phyloP scores from a whole-genome alignment of 1,140 invertebrate species.

The Neotoxoptera formosana region DNA sequence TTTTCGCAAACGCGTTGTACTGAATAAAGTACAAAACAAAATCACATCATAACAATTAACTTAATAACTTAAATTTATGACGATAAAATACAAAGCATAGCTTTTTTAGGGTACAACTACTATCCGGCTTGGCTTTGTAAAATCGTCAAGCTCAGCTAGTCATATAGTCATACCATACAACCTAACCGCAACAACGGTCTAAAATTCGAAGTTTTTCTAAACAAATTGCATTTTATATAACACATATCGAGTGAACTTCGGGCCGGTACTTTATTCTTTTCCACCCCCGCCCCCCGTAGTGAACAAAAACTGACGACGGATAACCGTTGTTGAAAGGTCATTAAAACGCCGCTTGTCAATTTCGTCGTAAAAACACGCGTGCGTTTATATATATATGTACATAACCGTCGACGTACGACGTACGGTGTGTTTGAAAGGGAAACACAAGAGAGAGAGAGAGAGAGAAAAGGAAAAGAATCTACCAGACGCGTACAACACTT shows the following conservation, averaged over 20 bases:
- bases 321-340: constrained; percentile 34
- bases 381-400: neutral
- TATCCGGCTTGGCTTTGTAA: neutral
- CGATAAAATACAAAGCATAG: neutral
- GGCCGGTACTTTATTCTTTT: neutral
- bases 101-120: neutral
- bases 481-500: constrained; percentile 31
- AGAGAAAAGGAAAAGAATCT: neutral
- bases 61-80: neutral
- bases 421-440: constrained; percentile 3
- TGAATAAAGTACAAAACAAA: too few species aligned
- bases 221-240: neutral
- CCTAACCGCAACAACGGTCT: neutral
- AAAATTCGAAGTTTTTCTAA: neutral
- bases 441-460: neutral
- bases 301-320: neutral
- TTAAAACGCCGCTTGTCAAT: constrained; percentile 29
- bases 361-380: constrained; percentile 5
- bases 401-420: neutral
- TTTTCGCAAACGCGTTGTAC: neutral
- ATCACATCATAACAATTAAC: neutral
- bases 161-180: too few species aligned
- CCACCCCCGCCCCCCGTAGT: neutral
- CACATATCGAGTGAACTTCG: neutral
- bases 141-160: too few species aligned